phyloP scores from a whole-genome alignment of 1,140 invertebrate genomes.

The Parapsyche elsis region DNA sequence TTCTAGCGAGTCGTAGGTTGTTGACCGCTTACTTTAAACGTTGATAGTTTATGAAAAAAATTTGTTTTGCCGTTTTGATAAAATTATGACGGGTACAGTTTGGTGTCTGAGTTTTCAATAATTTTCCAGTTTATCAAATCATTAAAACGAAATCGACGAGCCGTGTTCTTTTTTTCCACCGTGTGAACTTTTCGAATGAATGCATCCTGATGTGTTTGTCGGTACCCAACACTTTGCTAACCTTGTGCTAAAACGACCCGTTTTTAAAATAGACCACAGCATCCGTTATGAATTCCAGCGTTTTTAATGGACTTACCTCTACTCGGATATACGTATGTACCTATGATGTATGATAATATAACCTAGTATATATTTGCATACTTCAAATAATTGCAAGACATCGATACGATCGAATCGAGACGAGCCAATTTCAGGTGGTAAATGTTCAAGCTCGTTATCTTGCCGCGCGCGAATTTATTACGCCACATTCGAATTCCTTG shows the following conservation, averaged over 20 bases:
- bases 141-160: too few relatives aligned
- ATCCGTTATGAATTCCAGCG: conserved; percentile 29
- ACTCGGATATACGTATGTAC: neutral
- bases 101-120: too few relatives aligned
- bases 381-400: too few relatives aligned
- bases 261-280: conserved; percentile 23
- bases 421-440: neutral
- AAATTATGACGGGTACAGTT: too few relatives aligned
- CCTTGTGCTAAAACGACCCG: conserved; percentile 18
- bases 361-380: too few relatives aligned
- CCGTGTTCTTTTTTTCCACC: neutral
- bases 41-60: too few relatives aligned
- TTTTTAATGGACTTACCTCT: conserved; percentile 29
- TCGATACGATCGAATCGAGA: neutral
- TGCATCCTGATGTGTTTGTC: conserved; percentile 23
- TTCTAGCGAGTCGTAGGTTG: too few relatives aligned
- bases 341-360: too few relatives aligned
- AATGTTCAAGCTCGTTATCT: neutral
- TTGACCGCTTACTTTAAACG: too few relatives aligned
- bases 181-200: conserved; percentile 13
- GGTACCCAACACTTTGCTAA: conserved; percentile 14
- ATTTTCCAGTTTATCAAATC: too few relatives aligned
- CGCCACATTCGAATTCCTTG: conserved; percentile 44
- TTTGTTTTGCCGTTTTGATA: too few relatives aligned
- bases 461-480: conserved; percentile 44